These are phyloP conservation scores for Microplitis demolitor DNA, from an alignment of 1,140 invertebrate species.

Conservation along the genomic window DNA sequence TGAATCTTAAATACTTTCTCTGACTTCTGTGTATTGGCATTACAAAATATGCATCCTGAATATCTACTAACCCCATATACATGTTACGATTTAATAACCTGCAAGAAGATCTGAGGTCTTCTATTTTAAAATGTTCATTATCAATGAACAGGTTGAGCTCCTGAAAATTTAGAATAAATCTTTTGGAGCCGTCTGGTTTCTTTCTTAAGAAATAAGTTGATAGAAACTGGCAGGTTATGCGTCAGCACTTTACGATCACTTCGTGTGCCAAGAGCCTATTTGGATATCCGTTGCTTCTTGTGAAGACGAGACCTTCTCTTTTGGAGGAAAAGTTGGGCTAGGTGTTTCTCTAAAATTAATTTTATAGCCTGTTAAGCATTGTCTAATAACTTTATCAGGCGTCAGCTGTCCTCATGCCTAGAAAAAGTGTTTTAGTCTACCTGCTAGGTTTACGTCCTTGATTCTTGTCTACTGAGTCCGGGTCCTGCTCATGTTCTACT, in stretches of 20 bases:
- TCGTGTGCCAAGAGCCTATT: neutral
- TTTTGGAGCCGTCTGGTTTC: constrained; percentile 4
- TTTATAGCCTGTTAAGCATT: neutral
- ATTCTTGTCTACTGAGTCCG: constrained; percentile 41
- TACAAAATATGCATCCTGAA: neutral
- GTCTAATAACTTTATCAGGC: too few species aligned
- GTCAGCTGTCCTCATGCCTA: too few species aligned
- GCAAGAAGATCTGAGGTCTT: constrained; percentile 4
- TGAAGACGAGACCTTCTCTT: neutral
- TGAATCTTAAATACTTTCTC: neutral
- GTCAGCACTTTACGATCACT: neutral
- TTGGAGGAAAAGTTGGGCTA: neutral
- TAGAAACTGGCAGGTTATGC: neutral
- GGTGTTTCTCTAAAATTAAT: neutral
- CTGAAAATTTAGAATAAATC: constrained; percentile 14
- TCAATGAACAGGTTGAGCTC: neutral
- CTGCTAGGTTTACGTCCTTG: constrained; percentile 2
- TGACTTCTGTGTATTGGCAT: neutral
- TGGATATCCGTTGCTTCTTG: neutral
- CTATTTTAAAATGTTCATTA: constrained; percentile 6
- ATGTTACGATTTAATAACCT: neutral
- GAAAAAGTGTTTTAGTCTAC: too few species aligned
- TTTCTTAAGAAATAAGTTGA: constrained; percentile 6
- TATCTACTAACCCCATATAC: neutral
- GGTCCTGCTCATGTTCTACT: constrained; percentile 1